A percentile compares a stretch with the other conserved stretches of the same genome.
These are phyloP conservation scores for Lerista edwardsae DNA, from an alignment of 2,797 vertebrate species.

Conservation along the genomic window DNA sequence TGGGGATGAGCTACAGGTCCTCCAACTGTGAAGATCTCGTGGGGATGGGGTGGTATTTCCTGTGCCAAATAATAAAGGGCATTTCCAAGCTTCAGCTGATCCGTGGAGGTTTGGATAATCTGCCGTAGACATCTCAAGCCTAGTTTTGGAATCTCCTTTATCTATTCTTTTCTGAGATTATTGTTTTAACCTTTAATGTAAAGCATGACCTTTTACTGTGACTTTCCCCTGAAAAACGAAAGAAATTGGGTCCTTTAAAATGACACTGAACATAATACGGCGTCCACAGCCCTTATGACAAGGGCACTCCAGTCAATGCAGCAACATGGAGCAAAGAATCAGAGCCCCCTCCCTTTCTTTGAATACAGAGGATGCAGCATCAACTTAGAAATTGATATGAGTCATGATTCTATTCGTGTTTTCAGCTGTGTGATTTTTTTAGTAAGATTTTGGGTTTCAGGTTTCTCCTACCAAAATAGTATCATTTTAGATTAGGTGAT, in stretches of 20 bases:
- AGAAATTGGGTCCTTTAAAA: neutral
- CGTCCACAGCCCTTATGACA: neutral
- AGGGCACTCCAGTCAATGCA: neutral
- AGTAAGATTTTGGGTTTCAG: constrained; percentile 35
- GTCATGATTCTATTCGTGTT: constrained; percentile 13
- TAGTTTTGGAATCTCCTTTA: neutral
- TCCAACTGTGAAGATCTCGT: no score
- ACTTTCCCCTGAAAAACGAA: neutral
- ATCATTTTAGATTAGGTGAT: constrained; percentile 42
- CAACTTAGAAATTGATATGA: neutral
- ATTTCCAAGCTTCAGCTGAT: neutral
- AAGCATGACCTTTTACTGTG: neutral
- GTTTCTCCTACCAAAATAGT: constrained; percentile 44
- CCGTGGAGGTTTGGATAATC: neutral
- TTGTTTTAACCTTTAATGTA: neutral
- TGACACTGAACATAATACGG: neutral
- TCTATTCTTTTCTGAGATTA: neutral
- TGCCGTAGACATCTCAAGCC: neutral
- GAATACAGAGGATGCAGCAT: neutral
- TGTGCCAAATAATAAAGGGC: neutral
- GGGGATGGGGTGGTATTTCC: neutral
- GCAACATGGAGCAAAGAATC: neutral
- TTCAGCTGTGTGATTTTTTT: constrained; percentile 6
- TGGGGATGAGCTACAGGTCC: no score
- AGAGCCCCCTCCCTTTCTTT: neutral